Evolutionary conservation across 2,888 invertebrate genomes (phyloP), one percentile per base, ranked within the genome.

Genomic region (Odontomyia ornata): DNA sequence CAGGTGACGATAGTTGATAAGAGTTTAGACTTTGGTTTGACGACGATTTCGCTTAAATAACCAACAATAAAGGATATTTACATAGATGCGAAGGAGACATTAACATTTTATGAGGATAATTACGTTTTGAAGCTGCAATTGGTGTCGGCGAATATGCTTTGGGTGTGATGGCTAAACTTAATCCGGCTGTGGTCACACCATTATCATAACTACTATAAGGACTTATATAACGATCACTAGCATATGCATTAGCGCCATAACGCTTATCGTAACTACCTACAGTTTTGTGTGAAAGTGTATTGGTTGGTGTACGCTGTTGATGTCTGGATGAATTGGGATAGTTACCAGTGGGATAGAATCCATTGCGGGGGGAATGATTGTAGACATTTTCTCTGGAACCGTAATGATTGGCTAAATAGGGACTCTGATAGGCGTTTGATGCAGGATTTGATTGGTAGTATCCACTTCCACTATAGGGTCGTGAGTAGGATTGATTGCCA

Each of bases 181-280:
- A 81, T 9, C 86, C 86, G 11, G 87, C 87, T n/a, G 87, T 87
- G 9, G 87, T 87, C 18, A 87, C 82, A 27, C 87, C 87, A 80
- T 87, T 87, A 77, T 87, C 87, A 80, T 86, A 87, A 77, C 83
- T 84, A 76, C 84, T 84, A 78, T 87, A 87, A 71, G 86, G 86
- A 80, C 86, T 87, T 56, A 85, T 82, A 79, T 87, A 87, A 25
- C 87, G 84, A 80, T 86, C 85, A 30, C 83, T 81, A 78, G 80
- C 83, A 76, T 84, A 83, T 1, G 84, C 81, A 80, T 83, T 82
- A 25, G 81, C 78, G 1, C 75, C 64, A 77, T 85, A 86, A 65
- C 86, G 83, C 9, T 75, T 76, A 76, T 78, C 79, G 28, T 79
- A 79, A 56, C 77, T 69, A 56, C 79, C 75, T 77, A 77, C 36